Evolutionary conservation across 1,140 invertebrate species (phyloP).

Genomic region (Mylabris phalerata): DNA sequence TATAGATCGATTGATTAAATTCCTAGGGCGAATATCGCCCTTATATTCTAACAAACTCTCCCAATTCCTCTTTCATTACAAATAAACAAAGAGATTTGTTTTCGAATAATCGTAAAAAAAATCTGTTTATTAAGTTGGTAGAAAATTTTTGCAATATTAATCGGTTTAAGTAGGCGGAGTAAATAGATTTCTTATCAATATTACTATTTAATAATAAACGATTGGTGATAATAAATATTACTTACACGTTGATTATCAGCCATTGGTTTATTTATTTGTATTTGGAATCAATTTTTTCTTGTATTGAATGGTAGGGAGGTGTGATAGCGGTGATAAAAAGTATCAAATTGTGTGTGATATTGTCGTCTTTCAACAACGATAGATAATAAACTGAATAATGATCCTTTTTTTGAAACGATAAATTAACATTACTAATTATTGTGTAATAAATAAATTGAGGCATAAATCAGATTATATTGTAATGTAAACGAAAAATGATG

Average conservation of each 20-base stretch:
- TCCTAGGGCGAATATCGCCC: constrained; percentile 15
- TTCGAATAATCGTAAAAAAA: too few species aligned
- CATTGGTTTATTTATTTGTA: not conserved
- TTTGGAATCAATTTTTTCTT: not conserved
- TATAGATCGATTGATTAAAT: constrained; percentile 18
- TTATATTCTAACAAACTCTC: constrained; percentile 1
- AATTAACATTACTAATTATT: constrained; percentile 19
- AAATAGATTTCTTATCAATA: too few species aligned
- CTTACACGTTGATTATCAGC: constrained; percentile 10
- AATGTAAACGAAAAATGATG: constrained; percentile 16
- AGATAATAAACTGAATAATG: constrained; percentile 8
- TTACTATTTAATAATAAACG: too few species aligned
- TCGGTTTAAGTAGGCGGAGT: too few species aligned
- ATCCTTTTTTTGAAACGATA: constrained; percentile 10
- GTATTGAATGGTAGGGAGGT: too few species aligned
- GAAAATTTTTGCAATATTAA: too few species aligned
- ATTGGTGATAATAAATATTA: not conserved
- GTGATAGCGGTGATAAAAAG: too few species aligned
- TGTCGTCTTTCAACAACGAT: constrained; percentile 9
- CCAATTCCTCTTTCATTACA: not conserved
- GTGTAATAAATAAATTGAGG: constrained; percentile 22
- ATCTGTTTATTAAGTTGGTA: too few species aligned
- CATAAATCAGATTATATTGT: constrained; percentile 15
- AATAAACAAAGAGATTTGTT: not conserved
- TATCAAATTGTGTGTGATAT: too few species aligned